Percentiles rank a stretch among this genome's conserved stretches.
phyloP scores from a whole-genome alignment of 2,888 invertebrate genomes.

The Andrena trimmerana region DNA sequence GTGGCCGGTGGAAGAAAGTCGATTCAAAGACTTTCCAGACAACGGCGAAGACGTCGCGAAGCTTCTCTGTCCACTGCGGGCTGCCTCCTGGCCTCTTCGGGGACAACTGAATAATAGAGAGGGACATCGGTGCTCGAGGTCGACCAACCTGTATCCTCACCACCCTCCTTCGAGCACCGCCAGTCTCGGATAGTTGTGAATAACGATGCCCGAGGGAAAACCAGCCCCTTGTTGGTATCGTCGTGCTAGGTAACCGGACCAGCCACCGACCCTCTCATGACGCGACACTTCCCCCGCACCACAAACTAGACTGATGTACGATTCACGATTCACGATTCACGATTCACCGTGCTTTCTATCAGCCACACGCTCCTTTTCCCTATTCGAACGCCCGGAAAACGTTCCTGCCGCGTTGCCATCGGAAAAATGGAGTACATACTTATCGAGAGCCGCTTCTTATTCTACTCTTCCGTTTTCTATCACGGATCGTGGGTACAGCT shows the following conservation, averaged over 20 bases:
- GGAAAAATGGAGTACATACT: slow-evolving; percentile 28
- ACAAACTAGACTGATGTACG: slow-evolving; percentile 17
- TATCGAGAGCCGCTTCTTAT: slow-evolving; percentile 37
- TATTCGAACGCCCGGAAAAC: slow-evolving; percentile 17
- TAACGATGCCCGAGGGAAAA: slow-evolving; percentile 78
- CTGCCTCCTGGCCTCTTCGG: slow-evolving; percentile 58
- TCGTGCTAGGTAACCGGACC: slow-evolving; percentile 50
- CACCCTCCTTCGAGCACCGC: slow-evolving; percentile 54
- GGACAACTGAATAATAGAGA: slow-evolving; percentile 73
- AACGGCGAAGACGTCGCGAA: slow-evolving; percentile 22
- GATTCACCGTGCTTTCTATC: slow-evolving; percentile 48
- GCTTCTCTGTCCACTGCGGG: slow-evolving; percentile 25
- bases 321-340: slow-evolving; percentile 18
- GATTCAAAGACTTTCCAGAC: slow-evolving; percentile 23
- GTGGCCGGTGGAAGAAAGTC: neutral
- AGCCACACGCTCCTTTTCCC: slow-evolving; percentile 22
- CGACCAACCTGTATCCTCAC: slow-evolving; percentile 64
- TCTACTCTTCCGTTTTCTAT: slow-evolving; percentile 24
- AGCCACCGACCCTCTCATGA: slow-evolving; percentile 56
- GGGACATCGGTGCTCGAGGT: slow-evolving; percentile 61
- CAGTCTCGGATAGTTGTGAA: slow-evolving; percentile 75
- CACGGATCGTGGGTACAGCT: slow-evolving; percentile 5
- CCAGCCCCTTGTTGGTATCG: slow-evolving; percentile 65
- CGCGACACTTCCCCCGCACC: slow-evolving; percentile 36
- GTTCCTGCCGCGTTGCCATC: slow-evolving; percentile 27